Percentiles rank a stretch among this genome's conserved stretches.
These are phyloP conservation scores for Astyanax mexicanus DNA, from an alignment of 2,797 vertebrate species.

Conservation along the genomic window DNA sequence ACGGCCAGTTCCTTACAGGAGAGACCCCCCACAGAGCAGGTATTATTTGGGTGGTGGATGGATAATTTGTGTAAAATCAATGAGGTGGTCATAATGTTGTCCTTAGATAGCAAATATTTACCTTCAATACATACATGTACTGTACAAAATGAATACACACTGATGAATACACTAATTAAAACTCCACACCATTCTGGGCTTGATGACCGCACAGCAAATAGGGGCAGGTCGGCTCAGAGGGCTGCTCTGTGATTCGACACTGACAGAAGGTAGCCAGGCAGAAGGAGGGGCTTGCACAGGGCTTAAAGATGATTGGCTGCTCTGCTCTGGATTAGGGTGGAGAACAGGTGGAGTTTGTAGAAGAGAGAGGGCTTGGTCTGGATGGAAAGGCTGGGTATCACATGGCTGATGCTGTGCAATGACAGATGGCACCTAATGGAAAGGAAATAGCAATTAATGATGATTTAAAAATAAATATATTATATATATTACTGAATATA, in stretches of 20 bases:
- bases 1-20: too few relatives aligned
- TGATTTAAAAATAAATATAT: too few relatives aligned
- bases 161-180: not conserved
- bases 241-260: conserved; percentile 71
- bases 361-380: conserved; percentile 33
- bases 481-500: too few relatives aligned
- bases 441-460: not conserved
- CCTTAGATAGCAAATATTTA: too few relatives aligned
- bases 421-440: conserved; percentile 78
- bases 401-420: conserved; percentile 68
- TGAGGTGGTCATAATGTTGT: too few relatives aligned
- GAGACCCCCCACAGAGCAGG: too few relatives aligned
- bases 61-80: too few relatives aligned
- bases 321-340: conserved; percentile 58
- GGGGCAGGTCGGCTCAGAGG: conserved; percentile 55
- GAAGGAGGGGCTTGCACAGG: conserved; percentile 70
- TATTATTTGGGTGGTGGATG: too few relatives aligned
- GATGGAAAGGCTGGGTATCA: conserved; percentile 60
- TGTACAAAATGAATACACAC: too few relatives aligned
- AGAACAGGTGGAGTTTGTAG: conserved; percentile 1
- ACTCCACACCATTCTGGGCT: conserved; percentile 76
- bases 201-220: conserved; percentile 62
- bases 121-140: too few relatives aligned
- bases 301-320: conserved; percentile 65
- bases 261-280: conserved; percentile 74